phyloP scores from a whole-genome alignment of 2,888 invertebrate genomes.

The Ornithoptera priamus region DNA sequence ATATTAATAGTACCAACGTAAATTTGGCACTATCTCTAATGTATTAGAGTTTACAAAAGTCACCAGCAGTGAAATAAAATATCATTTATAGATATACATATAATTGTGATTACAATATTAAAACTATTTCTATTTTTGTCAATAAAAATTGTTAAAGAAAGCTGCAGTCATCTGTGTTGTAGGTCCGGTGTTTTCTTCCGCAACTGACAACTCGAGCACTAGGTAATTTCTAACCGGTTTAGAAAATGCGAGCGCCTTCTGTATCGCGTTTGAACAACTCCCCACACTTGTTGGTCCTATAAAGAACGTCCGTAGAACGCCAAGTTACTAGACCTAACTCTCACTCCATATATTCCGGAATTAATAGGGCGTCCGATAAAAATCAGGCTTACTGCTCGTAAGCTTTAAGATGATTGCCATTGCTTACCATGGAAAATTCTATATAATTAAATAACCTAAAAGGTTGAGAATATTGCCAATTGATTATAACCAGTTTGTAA shows the following conservation, averaged over 20 bases:
- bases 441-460: too few species aligned
- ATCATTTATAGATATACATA: neutral
- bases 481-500: too few species aligned
- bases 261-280: conserved; percentile 43
- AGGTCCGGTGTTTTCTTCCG: conserved; percentile 75
- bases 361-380: conserved; percentile 31
- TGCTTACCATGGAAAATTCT: neutral
- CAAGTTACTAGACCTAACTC: conserved; percentile 45
- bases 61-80: too few species aligned
- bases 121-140: conserved; percentile 22
- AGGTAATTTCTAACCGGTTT: conserved; percentile 80
- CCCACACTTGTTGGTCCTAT: conserved; percentile 28
- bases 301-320: conserved; percentile 35
- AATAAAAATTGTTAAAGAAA: conserved; percentile 52
- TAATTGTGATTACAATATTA: conserved; percentile 12
- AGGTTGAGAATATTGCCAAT: too few species aligned
- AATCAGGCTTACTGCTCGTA: neutral
- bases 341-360: conserved; percentile 59
- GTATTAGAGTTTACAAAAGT: too few species aligned
- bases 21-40: too few species aligned
- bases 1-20: too few species aligned
- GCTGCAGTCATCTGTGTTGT: conserved; percentile 58
- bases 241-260: conserved; percentile 67
- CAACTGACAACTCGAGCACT: conserved; percentile 76
- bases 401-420: neutral